Evolutionary conservation across 2,113 vertebrate species (phyloP).

Genomic region (Python bivittatus): DNA sequence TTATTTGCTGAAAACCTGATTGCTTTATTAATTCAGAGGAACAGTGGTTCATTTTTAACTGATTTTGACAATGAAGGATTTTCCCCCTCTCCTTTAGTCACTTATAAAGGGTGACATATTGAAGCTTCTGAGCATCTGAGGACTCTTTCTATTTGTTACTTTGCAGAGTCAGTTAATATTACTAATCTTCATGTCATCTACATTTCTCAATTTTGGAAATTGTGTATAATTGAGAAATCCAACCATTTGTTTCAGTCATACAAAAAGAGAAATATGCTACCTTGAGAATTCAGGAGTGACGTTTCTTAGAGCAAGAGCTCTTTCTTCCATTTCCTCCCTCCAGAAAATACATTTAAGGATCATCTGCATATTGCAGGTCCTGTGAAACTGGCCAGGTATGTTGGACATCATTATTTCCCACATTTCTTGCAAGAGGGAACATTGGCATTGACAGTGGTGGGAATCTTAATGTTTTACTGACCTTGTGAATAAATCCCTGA

Average conservation of each 20-base stretch:
- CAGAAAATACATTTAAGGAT: neutral
- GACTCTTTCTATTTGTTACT: neutral
- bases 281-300: neutral
- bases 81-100: neutral
- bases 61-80: neutral
- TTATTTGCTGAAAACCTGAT: constrained; percentile 11
- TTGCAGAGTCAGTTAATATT: neutral
- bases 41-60: constrained; percentile 1
- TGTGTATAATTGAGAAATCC: neutral
- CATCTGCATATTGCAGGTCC: neutral
- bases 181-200: neutral
- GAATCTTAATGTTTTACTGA: neutral
- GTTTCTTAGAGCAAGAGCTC: neutral
- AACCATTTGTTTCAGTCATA: neutral
- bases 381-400: neutral
- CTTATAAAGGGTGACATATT: neutral
- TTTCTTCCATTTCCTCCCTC: neutral
- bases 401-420: neutral
- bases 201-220: neutral
- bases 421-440: neutral
- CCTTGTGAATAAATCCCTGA: neutral
- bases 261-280: neutral
- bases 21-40: constrained; percentile 1
- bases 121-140: neutral
- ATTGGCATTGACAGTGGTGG: neutral